Evolutionary conservation across 1,140 invertebrate genomes (phyloP).

Genomic region (Gryon sp.): DNA sequence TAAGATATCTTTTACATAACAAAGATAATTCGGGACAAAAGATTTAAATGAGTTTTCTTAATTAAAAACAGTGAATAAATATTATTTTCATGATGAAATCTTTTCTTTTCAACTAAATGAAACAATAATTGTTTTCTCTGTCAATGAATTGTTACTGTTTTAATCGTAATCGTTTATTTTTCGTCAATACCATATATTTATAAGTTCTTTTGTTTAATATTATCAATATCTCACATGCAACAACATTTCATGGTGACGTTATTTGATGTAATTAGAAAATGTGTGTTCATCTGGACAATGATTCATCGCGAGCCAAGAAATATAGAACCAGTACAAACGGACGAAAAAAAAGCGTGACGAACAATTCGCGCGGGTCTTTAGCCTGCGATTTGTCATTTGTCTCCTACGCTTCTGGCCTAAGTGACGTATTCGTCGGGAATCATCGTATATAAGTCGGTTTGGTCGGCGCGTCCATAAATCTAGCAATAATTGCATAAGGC

Average conservation of each 20-base stretch:
- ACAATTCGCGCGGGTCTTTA: conserved; percentile 57
- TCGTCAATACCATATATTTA: too few relatives aligned
- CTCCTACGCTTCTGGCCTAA: conserved; percentile 49
- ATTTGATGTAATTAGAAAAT: conserved; percentile 39
- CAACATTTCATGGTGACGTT: background rate
- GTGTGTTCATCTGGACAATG: conserved; percentile 16
- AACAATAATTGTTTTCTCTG: too few relatives aligned
- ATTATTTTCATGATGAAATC: too few relatives aligned
- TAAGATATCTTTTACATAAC: too few relatives aligned
- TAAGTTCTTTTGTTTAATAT: too few relatives aligned
- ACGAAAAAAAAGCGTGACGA: conserved; percentile 12
- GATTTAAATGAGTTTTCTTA: too few relatives aligned
- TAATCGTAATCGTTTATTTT: too few relatives aligned
- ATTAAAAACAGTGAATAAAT: too few relatives aligned
- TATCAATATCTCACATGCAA: too few relatives aligned
- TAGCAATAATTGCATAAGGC: conserved; percentile 63
- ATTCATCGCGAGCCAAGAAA: conserved; percentile 20
- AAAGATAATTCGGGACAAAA: too few relatives aligned
- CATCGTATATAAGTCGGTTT: conserved; percentile 45
- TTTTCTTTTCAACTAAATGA: too few relatives aligned
- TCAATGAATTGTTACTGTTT: too few relatives aligned
- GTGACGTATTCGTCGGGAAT: conserved; percentile 52
- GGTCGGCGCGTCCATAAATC: conserved; percentile 57
- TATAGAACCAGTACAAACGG: conserved; percentile 7
- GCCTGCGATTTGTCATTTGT: conserved; percentile 57